Percentiles rank a stretch among this genome's conserved stretches.
Evolutionary conservation across 2,888 invertebrate genomes (phyloP).

Genomic region (Thymelicus acteon): DNA sequence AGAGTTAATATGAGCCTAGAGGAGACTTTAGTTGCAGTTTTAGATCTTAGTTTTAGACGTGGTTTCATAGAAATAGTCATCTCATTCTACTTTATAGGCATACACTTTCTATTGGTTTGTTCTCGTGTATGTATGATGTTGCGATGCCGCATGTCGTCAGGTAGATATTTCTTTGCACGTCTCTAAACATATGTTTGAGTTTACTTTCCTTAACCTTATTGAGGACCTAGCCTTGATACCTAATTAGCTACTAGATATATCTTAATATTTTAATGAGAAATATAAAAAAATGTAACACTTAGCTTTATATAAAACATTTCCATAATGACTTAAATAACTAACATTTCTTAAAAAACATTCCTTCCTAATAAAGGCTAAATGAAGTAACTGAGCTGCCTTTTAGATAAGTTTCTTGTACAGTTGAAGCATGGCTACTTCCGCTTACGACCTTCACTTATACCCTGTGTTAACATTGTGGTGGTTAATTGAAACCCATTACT

Average conservation of each 20-base stretch:
- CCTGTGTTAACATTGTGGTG: not conserved
- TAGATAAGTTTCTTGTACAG: constrained; percentile 32
- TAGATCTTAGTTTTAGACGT: constrained; percentile 67
- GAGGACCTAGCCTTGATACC: not conserved
- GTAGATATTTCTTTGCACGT: constrained; percentile 78
- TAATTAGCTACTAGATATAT: not conserved
- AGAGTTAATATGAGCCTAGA: constrained; percentile 55
- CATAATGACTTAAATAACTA: not conserved
- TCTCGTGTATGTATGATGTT: constrained; percentile 64
- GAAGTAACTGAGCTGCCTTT: constrained; percentile 8
- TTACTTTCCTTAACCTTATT: not conserved
- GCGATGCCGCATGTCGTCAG: constrained; percentile 76
- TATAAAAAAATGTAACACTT: not conserved
- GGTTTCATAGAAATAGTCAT: constrained; percentile 60
- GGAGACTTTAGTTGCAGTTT: constrained; percentile 55
- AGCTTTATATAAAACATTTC: not conserved
- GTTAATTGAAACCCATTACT: not conserved
- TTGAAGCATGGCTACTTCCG: constrained; percentile 63
- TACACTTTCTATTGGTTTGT: constrained; percentile 49
- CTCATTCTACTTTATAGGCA: constrained; percentile 69
- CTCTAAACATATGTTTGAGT: constrained; percentile 24
- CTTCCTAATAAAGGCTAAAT: not conserved
- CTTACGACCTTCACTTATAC: constrained; percentile 48
- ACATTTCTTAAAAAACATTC: not conserved
- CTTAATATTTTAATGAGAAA: not conserved